Evolutionary conservation across 2,797 vertebrate species (phyloP).

Genomic region (Prionace glauca): DNA sequence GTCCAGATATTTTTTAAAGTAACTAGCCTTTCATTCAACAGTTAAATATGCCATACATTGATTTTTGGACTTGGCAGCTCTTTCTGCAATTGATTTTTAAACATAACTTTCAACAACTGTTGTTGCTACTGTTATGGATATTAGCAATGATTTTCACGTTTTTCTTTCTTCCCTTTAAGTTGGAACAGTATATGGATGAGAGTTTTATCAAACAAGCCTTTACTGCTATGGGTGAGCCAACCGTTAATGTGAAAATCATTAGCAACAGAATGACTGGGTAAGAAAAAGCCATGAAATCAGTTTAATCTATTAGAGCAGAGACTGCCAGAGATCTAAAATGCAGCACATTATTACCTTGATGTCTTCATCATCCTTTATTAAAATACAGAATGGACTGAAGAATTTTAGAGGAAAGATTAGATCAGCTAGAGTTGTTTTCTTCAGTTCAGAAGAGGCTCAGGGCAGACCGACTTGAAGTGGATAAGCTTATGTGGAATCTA

Average conservation of each 20-base stretch:
- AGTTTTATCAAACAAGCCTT: constrained; percentile 36
- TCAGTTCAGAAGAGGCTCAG: background rate
- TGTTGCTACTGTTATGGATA: background rate
- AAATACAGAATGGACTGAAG: background rate
- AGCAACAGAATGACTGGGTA: constrained; percentile 36
- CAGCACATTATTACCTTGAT: background rate
- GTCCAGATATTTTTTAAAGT: background rate
- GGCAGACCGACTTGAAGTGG: background rate
- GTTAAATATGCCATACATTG: background rate
- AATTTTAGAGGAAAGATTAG: background rate
- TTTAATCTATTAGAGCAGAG: background rate
- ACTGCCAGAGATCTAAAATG: background rate
- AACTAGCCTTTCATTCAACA: no score
- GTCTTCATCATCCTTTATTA: background rate
- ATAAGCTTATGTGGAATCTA: background rate
- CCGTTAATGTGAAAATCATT: constrained; percentile 36
- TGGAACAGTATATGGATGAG: constrained; percentile 39
- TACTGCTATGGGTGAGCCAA: constrained; percentile 29
- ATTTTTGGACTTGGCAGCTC: background rate
- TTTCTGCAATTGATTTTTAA: background rate
- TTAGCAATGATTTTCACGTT: background rate
- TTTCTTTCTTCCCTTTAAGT: background rate
- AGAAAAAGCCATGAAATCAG: background rate
- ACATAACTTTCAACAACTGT: background rate
- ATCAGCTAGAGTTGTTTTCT: background rate